A percentile compares a stretch with the other conserved stretches of the same genome.
Evolutionary conservation across 2,113 vertebrate species (phyloP).

Genomic region (Clarias gariepinus): DNA sequence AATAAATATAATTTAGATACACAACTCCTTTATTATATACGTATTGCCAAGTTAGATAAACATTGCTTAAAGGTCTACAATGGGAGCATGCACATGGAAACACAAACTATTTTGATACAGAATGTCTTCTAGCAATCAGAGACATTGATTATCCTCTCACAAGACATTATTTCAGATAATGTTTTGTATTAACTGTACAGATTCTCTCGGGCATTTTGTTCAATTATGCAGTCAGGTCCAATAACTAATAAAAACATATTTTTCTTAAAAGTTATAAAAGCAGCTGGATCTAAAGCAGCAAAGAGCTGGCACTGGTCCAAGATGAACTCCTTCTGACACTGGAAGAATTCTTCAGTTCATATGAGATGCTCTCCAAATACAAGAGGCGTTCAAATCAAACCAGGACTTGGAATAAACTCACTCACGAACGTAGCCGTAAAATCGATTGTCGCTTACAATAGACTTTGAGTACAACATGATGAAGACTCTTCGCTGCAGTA

Average conservation of each 20-base stretch:
- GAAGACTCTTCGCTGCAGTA: no score
- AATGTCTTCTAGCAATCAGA: background rate
- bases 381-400: no score
- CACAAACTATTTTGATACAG: no score
- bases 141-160: background rate
- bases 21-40: background rate
- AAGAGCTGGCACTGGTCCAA: background rate
- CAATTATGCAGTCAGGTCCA: slow-evolving; percentile 43
- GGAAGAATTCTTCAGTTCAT: background rate
- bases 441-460: no score
- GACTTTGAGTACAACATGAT: no score
- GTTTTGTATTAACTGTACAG: background rate
- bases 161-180: background rate
- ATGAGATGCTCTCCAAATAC: slow-evolving; percentile 2
- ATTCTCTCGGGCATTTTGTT: background rate
- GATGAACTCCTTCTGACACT: background rate
- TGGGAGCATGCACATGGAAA: background rate
- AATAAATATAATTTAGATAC: background rate
- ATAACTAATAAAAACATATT: background rate
- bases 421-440: no score
- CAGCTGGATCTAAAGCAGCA: slow-evolving; percentile 1
- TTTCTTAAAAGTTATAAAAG: slow-evolving; percentile 6
- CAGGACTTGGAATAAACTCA: no score
- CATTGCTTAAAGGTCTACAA: background rate
- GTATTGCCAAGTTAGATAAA: background rate